These are phyloP conservation scores for Ylistrum balloti DNA, from an alignment of 1,140 invertebrate genomes.

Conservation along the genomic window DNA sequence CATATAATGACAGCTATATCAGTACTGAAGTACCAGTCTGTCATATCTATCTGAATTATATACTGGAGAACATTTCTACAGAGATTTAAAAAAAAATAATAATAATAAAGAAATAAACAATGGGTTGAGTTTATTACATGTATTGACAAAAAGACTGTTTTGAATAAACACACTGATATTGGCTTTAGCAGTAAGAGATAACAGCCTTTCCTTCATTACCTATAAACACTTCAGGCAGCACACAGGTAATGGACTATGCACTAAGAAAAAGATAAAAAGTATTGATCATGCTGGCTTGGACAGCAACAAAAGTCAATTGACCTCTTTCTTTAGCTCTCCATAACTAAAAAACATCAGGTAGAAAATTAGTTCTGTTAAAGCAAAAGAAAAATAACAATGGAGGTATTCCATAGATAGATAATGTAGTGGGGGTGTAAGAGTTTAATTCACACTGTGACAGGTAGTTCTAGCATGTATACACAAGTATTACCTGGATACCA, in stretches of 20 bases:
- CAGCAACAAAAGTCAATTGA: constrained; percentile 5
- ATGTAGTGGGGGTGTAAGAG: too few relatives aligned
- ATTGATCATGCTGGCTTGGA: background rate
- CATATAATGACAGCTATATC: background rate
- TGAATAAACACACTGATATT: background rate
- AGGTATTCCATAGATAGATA: too few relatives aligned
- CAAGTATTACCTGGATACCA: too few relatives aligned
- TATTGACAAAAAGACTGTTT: background rate
- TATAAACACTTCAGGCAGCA: background rate
- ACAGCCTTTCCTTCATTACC: background rate
- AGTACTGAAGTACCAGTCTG: background rate
- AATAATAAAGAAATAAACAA: background rate
- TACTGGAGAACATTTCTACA: background rate
- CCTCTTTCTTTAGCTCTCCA: background rate
- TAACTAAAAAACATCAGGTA: background rate
- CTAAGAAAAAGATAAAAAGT: constrained; percentile 40
- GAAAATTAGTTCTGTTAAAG: background rate
- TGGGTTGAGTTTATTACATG: background rate
- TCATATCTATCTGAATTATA: background rate
- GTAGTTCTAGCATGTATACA: too few relatives aligned
- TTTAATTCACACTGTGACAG: too few relatives aligned
- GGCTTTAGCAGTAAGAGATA: background rate
- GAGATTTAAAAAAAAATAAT: background rate
- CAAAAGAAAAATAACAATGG: too few relatives aligned
- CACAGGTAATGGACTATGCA: constrained; percentile 7